A percentile compares a stretch with the other conserved stretches of the same genome.
Conservation (phyloP, 2,888 invertebrate genomes). For the Sycophila texana region DNA sequence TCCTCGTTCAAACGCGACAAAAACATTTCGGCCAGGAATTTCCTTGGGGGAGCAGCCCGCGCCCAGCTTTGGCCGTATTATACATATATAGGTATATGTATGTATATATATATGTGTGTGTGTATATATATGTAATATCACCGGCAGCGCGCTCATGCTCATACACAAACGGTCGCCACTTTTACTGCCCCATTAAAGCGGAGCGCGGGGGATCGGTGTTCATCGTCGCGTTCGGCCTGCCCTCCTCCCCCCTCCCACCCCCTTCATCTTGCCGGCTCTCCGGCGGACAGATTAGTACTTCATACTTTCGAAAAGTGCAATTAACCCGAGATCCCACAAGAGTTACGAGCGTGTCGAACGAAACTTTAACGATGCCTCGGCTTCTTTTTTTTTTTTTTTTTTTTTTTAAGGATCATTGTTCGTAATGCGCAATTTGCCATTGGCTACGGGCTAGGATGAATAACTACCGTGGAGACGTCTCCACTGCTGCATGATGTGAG, state of each 20-base stretch:
- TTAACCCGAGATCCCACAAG: slow-evolving; percentile 11
- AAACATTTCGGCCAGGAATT: slow-evolving; percentile 13
- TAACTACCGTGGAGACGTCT: too few species aligned
- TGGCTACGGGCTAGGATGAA: too few species aligned
- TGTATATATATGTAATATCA: too few species aligned
- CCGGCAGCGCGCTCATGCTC: neutral
- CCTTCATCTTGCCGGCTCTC: too few species aligned
- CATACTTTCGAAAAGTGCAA: slow-evolving; percentile 35
- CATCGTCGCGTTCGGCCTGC: too few species aligned
- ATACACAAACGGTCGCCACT: neutral
- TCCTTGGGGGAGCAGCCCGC: neutral
- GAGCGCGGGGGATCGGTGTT: neutral
- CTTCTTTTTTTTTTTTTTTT: neutral
- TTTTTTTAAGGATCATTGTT: slow-evolving; percentile 6
- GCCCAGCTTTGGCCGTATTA: neutral
- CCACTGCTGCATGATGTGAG: neutral
- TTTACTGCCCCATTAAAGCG: slow-evolving; percentile 14
- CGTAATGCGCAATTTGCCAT: neutral
- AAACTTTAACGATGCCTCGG: slow-evolving; percentile 11
- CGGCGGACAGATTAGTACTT: slow-evolving; percentile 11
- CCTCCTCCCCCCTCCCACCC: too few species aligned
- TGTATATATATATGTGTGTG: neutral
- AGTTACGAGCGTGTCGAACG: slow-evolving; percentile 27
- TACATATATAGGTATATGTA: neutral
- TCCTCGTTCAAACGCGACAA: slow-evolving; percentile 6